Evolutionary conservation across 2,797 vertebrate genomes (phyloP), one percentile per base, ranked within the genome.

Genomic region (Danio kyathit): DNA sequence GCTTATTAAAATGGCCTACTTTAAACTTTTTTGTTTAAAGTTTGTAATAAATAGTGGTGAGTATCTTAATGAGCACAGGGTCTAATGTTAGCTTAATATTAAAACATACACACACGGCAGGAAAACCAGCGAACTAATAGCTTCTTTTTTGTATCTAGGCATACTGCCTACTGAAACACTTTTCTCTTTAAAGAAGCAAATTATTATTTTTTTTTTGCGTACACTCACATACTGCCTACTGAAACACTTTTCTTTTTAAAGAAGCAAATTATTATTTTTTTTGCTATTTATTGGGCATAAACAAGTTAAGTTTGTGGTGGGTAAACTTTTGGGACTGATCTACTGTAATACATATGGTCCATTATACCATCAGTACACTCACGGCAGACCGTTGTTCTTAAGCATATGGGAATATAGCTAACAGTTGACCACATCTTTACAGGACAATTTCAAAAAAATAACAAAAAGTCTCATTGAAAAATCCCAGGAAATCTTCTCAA

Each of bases 231-330:
- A 12, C n/a, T 69, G 87, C 86, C 87, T 86, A 75, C 13, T 69
- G 49, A 86, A 86, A 87, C 79, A 85, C 60, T 77, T 81, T 83
- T 81, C 76, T 85, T 73, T 88, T 88, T 84, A 74, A 82, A 81
- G 64, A 82, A 81, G 64, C 73, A 77, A 80, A 74, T 87, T 72
- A 69, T n/a, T n/a, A 29, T 29, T 1, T 82, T 76, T 80, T 60
- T 79, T 88, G 87, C 80, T 82, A 85, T 88, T 88, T 80, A 83
- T 57, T 64, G 51, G 46, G 29, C 52, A 72, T 78, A 56, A 77
- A 63, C 83, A 75, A 76, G 75, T 84, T 61, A 40, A 70, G 67
- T 71, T 73, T 73, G 74, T 76, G 74, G 74, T 70, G 17, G 51
- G 17, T 75, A 85, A 85, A 88, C 56, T 75, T 87, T 41, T 54